phyloP scores from a whole-genome alignment of 2,888 invertebrate genomes.

The Ophion ventricosus region DNA sequence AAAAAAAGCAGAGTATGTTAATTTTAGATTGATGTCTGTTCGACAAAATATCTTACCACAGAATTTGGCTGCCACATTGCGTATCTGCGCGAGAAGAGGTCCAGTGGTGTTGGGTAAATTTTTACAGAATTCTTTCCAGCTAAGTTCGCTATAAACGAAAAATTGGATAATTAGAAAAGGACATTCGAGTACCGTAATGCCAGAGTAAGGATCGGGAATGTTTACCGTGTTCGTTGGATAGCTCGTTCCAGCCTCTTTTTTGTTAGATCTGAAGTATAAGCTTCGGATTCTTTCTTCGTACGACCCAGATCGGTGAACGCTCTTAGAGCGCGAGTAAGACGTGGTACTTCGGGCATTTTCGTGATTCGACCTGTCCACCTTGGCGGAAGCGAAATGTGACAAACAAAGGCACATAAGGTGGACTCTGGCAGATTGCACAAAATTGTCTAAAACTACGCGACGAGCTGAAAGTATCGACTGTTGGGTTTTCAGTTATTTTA shows the following conservation, averaged over 20 bases:
- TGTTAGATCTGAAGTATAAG: conserved; percentile 79
- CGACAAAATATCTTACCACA: conserved; percentile 71
- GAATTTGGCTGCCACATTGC: conserved; percentile 76
- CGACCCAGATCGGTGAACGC: conserved; percentile 86
- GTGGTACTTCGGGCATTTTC: conserved; percentile 84
- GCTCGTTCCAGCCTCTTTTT: conserved; percentile 81
- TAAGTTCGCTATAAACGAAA: conserved; percentile 82
- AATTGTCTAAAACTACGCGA: conserved; percentile 34
- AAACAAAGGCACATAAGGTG: not conserved
- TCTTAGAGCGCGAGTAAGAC: conserved; percentile 87
- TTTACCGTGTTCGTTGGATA: conserved; percentile 74
- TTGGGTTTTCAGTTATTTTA: no score
- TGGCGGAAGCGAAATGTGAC: not conserved
- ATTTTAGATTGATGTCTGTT: not conserved
- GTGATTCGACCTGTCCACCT: no score
- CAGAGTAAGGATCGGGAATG: conserved; percentile 13
- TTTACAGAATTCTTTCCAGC: conserved; percentile 84
- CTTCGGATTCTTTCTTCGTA: conserved; percentile 73
- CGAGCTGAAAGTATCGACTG: not conserved
- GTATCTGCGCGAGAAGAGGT: conserved; percentile 81
- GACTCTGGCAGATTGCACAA: conserved; percentile 5
- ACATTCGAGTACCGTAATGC: not conserved
- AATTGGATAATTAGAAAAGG: conserved; percentile 36
- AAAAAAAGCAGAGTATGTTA: not conserved
- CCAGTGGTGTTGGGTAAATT: conserved; percentile 81